Base-by-base conservation (phyloP, 2,888 invertebrate genomes). In the Formica aserva region DNA sequence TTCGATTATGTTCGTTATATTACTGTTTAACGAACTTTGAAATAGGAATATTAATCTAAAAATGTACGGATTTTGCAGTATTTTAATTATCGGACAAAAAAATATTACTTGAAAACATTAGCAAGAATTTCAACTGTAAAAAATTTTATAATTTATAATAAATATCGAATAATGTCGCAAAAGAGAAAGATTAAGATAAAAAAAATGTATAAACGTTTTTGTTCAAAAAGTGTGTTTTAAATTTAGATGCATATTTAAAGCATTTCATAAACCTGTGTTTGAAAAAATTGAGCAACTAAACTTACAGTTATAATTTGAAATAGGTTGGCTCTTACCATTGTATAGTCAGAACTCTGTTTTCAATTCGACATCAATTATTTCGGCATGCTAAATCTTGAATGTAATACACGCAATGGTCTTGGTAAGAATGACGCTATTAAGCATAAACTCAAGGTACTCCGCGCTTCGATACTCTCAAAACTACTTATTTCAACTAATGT, bases 401-500 rank as follows among this genome's bases (percentile, higher is more conserved):
- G 22, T 32, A 60, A 60, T 9, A 48, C 29, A n/a, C 45, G 26
- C 55, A 80, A 45, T 35, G 18, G 35, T 60, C 32, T 60, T 60
- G 11, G 60, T 22, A 26, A 35, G 13, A 55, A 22, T 13, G 32
- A 35, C 48, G 72, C 35, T 71, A 60, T 80, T 62, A 60, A 26
- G 6, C n/a, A 52, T 35, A 29, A 80, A 60, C 45, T 48, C 38
- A 62, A 80, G 71, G 78, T 45, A 71, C 45, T 72, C 45, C 78
- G 55, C 78, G 60, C 78, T 71, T 48, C 71, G 57, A 45, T 78
- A 78, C 72, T 35, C 26, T 45, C 72, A 62, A 80, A 71, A 62
- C 78, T 69, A 26, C 35, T 71, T 72, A 80, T 72, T 80, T 80
- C 45, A 48, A 45, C 72, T 71, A 72, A 69, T 45, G 52, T 80